These are phyloP conservation scores for Myopa testacea DNA, from an alignment of 2,888 invertebrate species.

Conservation along the genomic window DNA sequence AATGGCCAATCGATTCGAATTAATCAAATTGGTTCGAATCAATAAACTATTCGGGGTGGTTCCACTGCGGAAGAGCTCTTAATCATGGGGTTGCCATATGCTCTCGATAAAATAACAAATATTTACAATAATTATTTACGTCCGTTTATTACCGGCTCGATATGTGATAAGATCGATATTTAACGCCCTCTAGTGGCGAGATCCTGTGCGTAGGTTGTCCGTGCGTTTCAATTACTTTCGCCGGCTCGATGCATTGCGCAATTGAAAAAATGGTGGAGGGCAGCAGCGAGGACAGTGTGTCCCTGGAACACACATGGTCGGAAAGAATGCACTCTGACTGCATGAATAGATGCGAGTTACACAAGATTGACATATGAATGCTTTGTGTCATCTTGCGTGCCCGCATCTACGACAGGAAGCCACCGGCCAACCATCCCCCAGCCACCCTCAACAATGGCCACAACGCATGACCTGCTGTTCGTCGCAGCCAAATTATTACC, in stretches of 20 bases:
- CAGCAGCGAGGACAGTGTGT: background rate
- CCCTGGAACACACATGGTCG: too few species aligned
- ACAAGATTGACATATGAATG: slow-evolving; percentile 23
- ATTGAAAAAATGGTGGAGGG: background rate
- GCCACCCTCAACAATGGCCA: background rate
- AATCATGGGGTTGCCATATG: slow-evolving; percentile 8
- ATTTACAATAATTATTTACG: background rate
- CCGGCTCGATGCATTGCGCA: background rate
- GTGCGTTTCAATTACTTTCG: slow-evolving; percentile 16
- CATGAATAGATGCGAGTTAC: slow-evolving; percentile 4
- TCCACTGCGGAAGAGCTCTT: background rate
- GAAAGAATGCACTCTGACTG: background rate
- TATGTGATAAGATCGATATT: slow-evolving; percentile 25
- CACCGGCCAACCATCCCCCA: background rate
- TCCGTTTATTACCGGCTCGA: slow-evolving; percentile 7
- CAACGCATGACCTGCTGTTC: background rate
- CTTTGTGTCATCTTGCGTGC: slow-evolving; percentile 21
- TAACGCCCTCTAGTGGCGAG: slow-evolving; percentile 24
- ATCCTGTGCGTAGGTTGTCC: background rate
- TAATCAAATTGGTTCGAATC: background rate
- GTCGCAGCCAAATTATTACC: background rate
- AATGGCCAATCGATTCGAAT: too few species aligned
- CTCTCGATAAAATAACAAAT: background rate
- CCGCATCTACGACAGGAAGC: slow-evolving; percentile 28
- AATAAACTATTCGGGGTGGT: background rate